These are phyloP conservation scores for Apis laboriosa DNA, from an alignment of 1,140 invertebrate species.

Conservation along the genomic window DNA sequence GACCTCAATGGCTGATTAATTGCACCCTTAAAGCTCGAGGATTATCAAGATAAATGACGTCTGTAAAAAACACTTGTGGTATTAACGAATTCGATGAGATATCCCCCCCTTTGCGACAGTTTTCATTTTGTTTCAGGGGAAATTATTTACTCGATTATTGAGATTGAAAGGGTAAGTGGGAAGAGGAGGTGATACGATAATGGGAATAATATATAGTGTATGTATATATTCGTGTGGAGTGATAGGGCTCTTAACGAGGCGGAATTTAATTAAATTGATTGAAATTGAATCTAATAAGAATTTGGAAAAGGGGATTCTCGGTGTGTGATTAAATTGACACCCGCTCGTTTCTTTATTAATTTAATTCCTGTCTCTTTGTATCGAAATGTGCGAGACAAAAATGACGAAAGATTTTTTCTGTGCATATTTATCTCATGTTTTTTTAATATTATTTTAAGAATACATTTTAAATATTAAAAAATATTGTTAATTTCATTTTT, in stretches of 20 bases:
- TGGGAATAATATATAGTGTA: not conserved
- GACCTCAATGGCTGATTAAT: conserved; percentile 65
- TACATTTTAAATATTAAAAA: no score
- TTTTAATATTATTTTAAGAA: no score
- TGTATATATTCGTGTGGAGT: not conserved
- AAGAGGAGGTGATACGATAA: not conserved
- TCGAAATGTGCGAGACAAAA: not conserved
- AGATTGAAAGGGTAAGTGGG: not conserved
- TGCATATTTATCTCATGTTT: no score
- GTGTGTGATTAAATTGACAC: not conserved
- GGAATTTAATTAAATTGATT: not conserved
- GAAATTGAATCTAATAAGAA: not conserved
- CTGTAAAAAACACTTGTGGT: conserved; percentile 37
- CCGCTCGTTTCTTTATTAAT: not conserved
- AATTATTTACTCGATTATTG: conserved; percentile 12
- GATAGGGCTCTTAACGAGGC: not conserved
- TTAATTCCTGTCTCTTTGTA: no score
- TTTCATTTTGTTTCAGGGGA: not conserved
- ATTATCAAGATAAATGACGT: conserved; percentile 65
- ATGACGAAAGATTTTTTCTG: no score
- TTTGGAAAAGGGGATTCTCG: not conserved
- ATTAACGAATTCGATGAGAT: not conserved
- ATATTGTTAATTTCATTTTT: no score
- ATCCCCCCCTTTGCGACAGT: not conserved
- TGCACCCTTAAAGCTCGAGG: conserved; percentile 51